phyloP scores from a whole-genome alignment of 2,888 invertebrate genomes.

The Philereme vetulata region DNA sequence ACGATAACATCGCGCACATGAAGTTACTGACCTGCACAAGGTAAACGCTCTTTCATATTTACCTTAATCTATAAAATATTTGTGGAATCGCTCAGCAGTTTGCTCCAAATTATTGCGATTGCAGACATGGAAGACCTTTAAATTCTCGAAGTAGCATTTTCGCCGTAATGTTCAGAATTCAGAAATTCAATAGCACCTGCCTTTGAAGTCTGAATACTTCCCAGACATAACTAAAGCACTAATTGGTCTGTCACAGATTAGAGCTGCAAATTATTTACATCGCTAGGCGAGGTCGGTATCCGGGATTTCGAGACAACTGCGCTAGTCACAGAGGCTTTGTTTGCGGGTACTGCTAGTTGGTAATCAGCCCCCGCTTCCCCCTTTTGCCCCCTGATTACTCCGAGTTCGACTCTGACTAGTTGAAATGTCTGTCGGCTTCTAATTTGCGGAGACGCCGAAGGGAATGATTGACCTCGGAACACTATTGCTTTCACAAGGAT shows the following conservation, averaged over 20 bases:
- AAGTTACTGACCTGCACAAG: conserved; percentile 47
- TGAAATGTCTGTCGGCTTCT: conserved; percentile 67
- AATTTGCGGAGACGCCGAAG: conserved; percentile 63
- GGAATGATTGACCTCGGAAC: conserved; percentile 61
- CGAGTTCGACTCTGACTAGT: conserved; percentile 50
- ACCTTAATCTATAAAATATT: conserved; percentile 38
- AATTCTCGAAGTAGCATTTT: conserved; percentile 6
- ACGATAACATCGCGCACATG: conserved; percentile 28
- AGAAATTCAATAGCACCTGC: conserved; percentile 23
- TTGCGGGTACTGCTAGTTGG: conserved; percentile 61
- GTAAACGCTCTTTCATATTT: conserved; percentile 44
- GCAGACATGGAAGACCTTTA: conserved; percentile 8
- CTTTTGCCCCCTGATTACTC: conserved; percentile 26
- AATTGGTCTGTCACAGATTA: conserved; percentile 39
- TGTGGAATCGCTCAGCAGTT: conserved; percentile 38
- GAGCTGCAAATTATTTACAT: conserved; percentile 62
- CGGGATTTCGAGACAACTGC: conserved; percentile 65
- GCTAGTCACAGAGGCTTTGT: conserved; percentile 69
- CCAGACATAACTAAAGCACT: conserved; percentile 32
- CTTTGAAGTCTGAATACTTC: conserved; percentile 32
- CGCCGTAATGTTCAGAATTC: conserved; percentile 17
- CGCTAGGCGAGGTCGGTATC: conserved; percentile 57
- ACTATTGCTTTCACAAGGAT: conserved; percentile 48
- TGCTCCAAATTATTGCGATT: conserved; percentile 4
- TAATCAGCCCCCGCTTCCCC: conserved; percentile 52